Base-by-base conservation (phyloP, 37 sponge, comb jelly and placozoan genomes). In the Agelas oroides region DNA sequence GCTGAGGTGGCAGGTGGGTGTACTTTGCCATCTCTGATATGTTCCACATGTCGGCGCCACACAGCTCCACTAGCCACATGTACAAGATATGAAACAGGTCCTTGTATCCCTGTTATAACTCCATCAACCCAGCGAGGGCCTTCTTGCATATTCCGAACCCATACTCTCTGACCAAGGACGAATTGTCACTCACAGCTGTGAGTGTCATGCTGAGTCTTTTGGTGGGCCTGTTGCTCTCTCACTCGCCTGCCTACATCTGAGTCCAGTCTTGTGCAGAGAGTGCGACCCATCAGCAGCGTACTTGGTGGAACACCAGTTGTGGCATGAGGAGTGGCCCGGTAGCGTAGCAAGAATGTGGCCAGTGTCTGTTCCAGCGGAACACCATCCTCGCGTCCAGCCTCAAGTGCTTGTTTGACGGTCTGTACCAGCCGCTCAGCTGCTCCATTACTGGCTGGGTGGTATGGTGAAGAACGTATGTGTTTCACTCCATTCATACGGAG, bases 351-450 rank as follows among this genome's bases (percentile, higher is more conserved):
- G 13, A 62, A 62, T 3, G 16, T 19, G 59, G 59, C 59, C 19
- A 57, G 59, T 57, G 18, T 16, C 16, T 62, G 5, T 6, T 25
- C n/a, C 2, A 70, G 21, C 23, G 2, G 31, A 27, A 15, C 23
- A 34, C 6, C 3, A 17, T 70, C 34, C 6, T 70, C 5, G 36
- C 34, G 2, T 70, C 30, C 71, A 17, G n/a, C 46, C 8, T 46
- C 8, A 3, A 46, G 3, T 12, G 46, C 46, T 8, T 46, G 46
- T 8, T 85, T 85, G 30, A 75, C 30, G 16, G 55, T 85, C 77
- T 76, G 78, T 1, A 85, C 86, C 0, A 78, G 71, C 34, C 86
- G 77, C 70, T 85, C 86, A 20, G 76, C 68, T 28, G 27, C 5
- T 34, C 68, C 68, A 34, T 67, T 67, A 34, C 33, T 28, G 68